Evolutionary conservation across 2,113 vertebrate species (phyloP).

Genomic region (Corythornis cristatus): DNA sequence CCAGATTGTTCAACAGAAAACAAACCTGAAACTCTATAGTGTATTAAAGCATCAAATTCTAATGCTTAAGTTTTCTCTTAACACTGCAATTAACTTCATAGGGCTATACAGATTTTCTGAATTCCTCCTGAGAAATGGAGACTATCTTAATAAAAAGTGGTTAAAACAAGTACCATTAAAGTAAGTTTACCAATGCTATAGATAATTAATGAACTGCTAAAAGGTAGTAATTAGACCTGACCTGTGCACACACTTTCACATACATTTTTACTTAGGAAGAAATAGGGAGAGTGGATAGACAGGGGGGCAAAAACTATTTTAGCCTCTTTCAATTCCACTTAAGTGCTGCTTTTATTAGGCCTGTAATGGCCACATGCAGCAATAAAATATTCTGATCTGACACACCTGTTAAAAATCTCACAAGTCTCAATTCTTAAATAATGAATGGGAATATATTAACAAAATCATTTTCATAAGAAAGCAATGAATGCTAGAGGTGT

Average conservation of each 20-base stretch:
- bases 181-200: neutral
- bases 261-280: neutral
- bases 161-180: neutral
- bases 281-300: rapidly evolving
- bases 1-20: neutral
- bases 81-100: neutral
- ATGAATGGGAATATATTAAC: neutral
- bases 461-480: neutral
- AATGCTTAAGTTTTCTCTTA: neutral
- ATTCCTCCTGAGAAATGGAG: neutral
- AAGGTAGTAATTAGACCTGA: neutral
- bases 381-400: neutral
- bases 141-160: neutral
- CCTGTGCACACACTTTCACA: neutral
- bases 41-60: neutral
- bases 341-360: neutral
- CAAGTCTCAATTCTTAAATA: neutral
- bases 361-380: neutral
- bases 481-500: neutral
- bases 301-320: neutral
- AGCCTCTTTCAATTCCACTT: neutral
- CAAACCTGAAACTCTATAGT: neutral
- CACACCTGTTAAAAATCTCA: neutral
- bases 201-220: neutral
- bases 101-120: neutral